phyloP scores from a whole-genome alignment of 2,113 vertebrate genomes.

The Microtus pennsylvanicus region DNA sequence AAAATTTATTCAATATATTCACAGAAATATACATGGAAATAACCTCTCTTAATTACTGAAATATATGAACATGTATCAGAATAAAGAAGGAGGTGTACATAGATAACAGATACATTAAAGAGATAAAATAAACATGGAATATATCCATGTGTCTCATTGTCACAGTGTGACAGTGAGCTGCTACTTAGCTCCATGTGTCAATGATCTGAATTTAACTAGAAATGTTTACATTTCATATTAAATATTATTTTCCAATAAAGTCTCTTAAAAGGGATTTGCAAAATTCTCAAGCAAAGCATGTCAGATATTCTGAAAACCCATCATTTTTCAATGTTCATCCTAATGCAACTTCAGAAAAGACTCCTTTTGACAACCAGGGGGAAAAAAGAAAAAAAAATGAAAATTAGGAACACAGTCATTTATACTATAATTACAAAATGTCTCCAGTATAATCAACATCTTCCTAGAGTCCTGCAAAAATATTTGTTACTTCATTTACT shows the following conservation, averaged over 20 bases:
- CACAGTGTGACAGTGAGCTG: conserved; percentile 22
- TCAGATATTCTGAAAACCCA: conserved; percentile 79
- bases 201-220: conserved; percentile 80
- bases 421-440: conserved; percentile 46
- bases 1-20: not conserved
- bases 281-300: conserved; percentile 84
- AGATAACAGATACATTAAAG: conserved; percentile 61
- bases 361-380: conserved; percentile 76
- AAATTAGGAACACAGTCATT: conserved; percentile 73
- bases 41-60: conserved; percentile 9
- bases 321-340: conserved; percentile 76
- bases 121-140: conserved; percentile 65
- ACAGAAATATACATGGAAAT: conserved; percentile 42
- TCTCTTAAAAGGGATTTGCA: conserved; percentile 82
- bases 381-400: conserved; percentile 70
- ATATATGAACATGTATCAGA: conserved; percentile 53
- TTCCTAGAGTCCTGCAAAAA: conserved; percentile 24
- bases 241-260: conserved; percentile 81
- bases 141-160: conserved; percentile 32
- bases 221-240: conserved; percentile 78
- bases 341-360: conserved; percentile 79
- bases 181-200: conserved; percentile 68
- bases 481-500: conserved; percentile 59
- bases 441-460: conserved; percentile 57
- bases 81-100: conserved; percentile 15